Evolutionary conservation across 2,888 invertebrate species (phyloP).

Genomic region (Norana najaformis): DNA sequence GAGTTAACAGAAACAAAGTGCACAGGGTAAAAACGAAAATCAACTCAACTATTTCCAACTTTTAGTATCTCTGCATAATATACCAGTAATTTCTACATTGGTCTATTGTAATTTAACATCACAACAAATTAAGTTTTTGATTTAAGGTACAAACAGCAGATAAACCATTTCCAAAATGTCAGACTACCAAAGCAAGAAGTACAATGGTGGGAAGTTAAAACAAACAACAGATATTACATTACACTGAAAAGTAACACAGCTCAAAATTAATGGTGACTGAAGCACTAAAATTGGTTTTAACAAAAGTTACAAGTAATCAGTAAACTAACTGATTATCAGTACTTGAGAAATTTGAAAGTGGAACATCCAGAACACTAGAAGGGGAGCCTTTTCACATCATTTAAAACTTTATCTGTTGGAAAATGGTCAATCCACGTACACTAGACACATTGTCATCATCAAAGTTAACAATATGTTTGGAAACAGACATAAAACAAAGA

Average conservation of each 20-base stretch:
- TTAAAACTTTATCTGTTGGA: too few species aligned
- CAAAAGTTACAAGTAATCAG: neutral
- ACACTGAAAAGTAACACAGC: neutral
- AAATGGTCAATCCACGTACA: too few species aligned
- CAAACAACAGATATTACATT: neutral
- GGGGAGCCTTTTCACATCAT: too few species aligned
- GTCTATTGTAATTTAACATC: neutral
- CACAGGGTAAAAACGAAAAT: neutral
- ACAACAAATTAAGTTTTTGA: neutral
- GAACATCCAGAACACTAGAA: neutral
- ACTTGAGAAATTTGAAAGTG: too few species aligned
- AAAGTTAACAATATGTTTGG: too few species aligned
- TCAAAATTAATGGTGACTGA: neutral
- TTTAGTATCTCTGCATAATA: neutral
- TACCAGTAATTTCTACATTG: neutral
- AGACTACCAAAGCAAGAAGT: neutral
- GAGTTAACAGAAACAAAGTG: neutral
- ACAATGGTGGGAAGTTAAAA: neutral
- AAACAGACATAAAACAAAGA: neutral
- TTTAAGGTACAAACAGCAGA: neutral
- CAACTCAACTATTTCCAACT: neutral
- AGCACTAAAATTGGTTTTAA: neutral
- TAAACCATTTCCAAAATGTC: conserved; percentile 1
- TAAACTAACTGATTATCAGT: neutral
- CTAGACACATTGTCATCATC: too few species aligned